Evolutionary conservation across 2,113 vertebrate species (phyloP).

Genomic region (Myrmecobius fasciatus): DNA sequence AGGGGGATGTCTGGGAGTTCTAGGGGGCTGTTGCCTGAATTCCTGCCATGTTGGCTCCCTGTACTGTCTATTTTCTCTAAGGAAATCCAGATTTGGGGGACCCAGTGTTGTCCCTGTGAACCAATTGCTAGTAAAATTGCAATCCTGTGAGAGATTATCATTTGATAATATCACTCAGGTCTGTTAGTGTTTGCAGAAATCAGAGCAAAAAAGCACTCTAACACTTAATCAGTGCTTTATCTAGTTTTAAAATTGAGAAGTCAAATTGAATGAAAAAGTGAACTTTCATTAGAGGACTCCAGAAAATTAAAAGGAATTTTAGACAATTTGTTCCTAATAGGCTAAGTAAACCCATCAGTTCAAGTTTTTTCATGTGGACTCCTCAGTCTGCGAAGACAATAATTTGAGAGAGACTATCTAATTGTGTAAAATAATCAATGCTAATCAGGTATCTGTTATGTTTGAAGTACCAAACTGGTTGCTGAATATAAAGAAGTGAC

Average conservation of each 20-base stretch:
- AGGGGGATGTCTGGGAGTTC: background rate
- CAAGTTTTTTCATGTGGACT: slow-evolving; percentile 40
- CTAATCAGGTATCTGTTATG: background rate
- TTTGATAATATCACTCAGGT: background rate
- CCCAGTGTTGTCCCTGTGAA: slow-evolving; percentile 22
- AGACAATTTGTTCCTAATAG: slow-evolving; percentile 44
- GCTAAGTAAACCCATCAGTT: slow-evolving; percentile 32
- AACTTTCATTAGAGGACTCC: slow-evolving; percentile 57
- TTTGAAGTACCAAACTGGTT: background rate
- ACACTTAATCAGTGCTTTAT: background rate
- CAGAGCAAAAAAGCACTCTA: background rate
- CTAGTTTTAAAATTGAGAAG: background rate
- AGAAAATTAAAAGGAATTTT: slow-evolving; percentile 47
- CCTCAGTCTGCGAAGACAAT: background rate
- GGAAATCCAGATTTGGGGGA: slow-evolving; percentile 24
- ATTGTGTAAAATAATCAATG: background rate
- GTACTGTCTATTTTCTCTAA: background rate
- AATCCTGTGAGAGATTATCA: background rate
- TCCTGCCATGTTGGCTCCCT: background rate
- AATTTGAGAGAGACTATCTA: background rate
- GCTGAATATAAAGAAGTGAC: background rate
- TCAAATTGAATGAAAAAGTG: background rate
- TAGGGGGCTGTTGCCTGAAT: background rate
- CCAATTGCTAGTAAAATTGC: slow-evolving; percentile 13
- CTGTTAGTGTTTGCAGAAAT: background rate